Base-by-base conservation (phyloP, 2,888 invertebrate species). In the Celastrina argiolus region DNA sequence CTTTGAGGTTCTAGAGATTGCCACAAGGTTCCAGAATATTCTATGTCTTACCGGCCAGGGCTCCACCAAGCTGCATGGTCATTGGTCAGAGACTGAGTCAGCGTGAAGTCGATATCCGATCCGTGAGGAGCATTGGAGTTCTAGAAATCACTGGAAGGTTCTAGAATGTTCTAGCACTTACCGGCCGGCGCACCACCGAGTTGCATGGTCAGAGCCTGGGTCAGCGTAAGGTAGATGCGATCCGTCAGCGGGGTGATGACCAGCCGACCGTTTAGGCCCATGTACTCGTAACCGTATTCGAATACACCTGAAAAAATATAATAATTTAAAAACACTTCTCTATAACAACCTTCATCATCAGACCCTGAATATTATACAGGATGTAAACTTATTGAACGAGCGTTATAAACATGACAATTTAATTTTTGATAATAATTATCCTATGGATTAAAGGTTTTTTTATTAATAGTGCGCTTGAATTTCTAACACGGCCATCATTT, bases 281-380 rank as follows among this genome's bases (percentile, higher is more conserved):
- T 97, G 82, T 98, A 98, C 81, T 98, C 98, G 81, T 98, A 98
- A 4, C 98, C 98, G 77, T 97, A 98, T 69, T 97, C 96, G 80
- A 98, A 98, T 26, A 93, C 87, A 56, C 97, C 96, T 78, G 87
- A 70, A 74, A 71, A 63, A 56, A n/a, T n/a, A n/a, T n/a, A n/a
- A n/a, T n/a, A n/a, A n/a, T n/a, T n/a, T n/a, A n/a, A n/a, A n/a
- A n/a, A n/a, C n/a, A n/a, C n/a, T n/a, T n/a, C n/a, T n/a, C n/a
- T n/a, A n/a, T n/a, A n/a, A n/a, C n/a, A n/a, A n/a, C n/a, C n/a
- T n/a, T n/a, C n/a, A n/a, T n/a, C n/a, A n/a, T n/a, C n/a, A n/a
- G n/a, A n/a, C n/a, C n/a, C n/a, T n/a, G n/a, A n/a, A n/a, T n/a
- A n/a, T n/a, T n/a, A n/a, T n/a, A n/a, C n/a, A n/a, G n/a, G n/a